Evolutionary conservation across 2,888 invertebrate species (phyloP).

Genomic region (Drosophila rellima): DNA sequence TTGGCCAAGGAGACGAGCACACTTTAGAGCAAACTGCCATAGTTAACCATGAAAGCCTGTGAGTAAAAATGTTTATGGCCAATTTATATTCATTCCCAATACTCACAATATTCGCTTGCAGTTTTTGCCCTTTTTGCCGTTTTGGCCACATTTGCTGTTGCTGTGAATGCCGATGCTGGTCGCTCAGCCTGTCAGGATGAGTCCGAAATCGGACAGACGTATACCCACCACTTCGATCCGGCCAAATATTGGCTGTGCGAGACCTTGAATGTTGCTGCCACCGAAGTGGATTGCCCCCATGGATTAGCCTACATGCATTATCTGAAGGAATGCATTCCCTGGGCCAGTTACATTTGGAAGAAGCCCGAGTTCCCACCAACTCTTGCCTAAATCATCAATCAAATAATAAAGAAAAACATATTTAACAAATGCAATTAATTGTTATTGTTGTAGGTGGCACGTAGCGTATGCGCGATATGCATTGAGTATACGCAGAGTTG

Average conservation of each 20-base stretch:
- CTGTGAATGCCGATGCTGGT: conserved; percentile 67
- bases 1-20: conserved; percentile 15
- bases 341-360: conserved; percentile 84
- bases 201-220: conserved; percentile 74
- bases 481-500: conserved; percentile 49
- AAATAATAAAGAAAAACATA: conserved; percentile 30
- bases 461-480: conserved; percentile 36
- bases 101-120: conserved; percentile 20
- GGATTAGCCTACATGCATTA: conserved; percentile 82
- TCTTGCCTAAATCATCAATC: conserved; percentile 62
- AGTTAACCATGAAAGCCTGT: conserved; percentile 67
- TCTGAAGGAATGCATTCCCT: conserved; percentile 82
- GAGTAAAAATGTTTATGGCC: conserved; percentile 27
- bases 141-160: conserved; percentile 60
- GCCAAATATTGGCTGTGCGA: conserved; percentile 84
- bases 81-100: neutral
- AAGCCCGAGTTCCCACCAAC: conserved; percentile 80
- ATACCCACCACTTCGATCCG: conserved; percentile 82
- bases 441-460: conserved; percentile 10
- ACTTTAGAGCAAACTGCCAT: conserved; percentile 48
- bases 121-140: conserved; percentile 57
- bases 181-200: conserved; percentile 83
- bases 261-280: conserved; percentile 64
- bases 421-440: conserved; percentile 36
- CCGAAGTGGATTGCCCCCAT: conserved; percentile 72